Percentiles rank a stretch among this genome's conserved stretches.
phyloP scores from a whole-genome alignment of 2,797 vertebrate species.

The Myotis daubentonii region DNA sequence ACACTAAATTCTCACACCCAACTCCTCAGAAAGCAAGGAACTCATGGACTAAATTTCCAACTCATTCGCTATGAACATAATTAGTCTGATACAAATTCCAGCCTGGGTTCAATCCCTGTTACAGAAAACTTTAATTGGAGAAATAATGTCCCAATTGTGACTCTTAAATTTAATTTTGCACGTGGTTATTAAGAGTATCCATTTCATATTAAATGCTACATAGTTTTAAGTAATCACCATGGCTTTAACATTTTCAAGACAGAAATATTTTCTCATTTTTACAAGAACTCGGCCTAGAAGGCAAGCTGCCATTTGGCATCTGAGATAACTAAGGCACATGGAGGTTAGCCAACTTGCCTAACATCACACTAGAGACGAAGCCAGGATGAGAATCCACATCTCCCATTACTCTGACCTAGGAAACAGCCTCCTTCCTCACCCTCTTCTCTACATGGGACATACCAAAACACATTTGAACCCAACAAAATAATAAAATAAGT shows the following conservation, averaged over 20 bases:
- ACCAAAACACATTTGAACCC: background rate
- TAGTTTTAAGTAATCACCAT: background rate
- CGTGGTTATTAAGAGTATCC: background rate
- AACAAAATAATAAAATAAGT: constrained; percentile 12
- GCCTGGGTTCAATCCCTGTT: background rate
- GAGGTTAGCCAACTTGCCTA: background rate
- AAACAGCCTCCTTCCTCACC: background rate
- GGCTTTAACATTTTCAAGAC: constrained; percentile 39
- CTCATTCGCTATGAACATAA: background rate
- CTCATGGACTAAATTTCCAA: background rate
- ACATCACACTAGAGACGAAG: background rate
- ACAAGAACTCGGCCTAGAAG: background rate
- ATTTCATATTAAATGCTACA: background rate
- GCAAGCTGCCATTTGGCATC: background rate
- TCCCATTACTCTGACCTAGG: background rate
- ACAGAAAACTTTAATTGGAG: background rate
- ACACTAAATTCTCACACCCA: background rate
- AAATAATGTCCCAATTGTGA: background rate
- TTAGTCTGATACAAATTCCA: background rate
- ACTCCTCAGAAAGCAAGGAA: background rate
- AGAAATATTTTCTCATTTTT: constrained; percentile 28
- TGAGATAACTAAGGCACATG: background rate
- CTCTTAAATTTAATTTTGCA: constrained; percentile 23
- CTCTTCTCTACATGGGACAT: background rate
- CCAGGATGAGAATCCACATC: background rate